Evolutionary conservation across 2,888 invertebrate species (phyloP), one percentile per base, ranked within the genome.

Genomic region (Zygogramma bicolorata): DNA sequence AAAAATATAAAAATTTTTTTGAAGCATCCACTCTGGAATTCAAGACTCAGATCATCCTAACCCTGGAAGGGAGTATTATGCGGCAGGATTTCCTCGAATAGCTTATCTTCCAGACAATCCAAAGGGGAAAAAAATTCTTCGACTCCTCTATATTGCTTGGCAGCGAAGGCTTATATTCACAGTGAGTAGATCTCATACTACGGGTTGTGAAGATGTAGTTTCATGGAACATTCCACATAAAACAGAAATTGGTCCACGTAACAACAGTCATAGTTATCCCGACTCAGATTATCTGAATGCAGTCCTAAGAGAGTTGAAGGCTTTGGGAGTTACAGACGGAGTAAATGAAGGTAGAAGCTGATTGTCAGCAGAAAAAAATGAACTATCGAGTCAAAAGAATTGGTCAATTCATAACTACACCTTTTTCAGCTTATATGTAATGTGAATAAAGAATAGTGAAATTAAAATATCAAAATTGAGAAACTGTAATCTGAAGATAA

Each of bases 151-250:
- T 80, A 90, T 92, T 75, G 96, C 96, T 27, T 98, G 97, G 90
- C 94, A 95, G 84, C 90, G 95, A 15, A 91, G 95, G 72, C 86
- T 93, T 77, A 91, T 96, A 79, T 98, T 98, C 88, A 94, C 95
- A 0, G 93, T 98, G 77, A 93, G 95, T 68, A 91, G 94, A 57
- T 97, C 97, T 0, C 92, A 93, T 71, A 98, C 97, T 0, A 97
- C 97, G 0, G 97, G 97, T 0, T 92, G 94, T 80, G 94, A 95
- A 84, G 95, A 97, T 88, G 95, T 96, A 73, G 95, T 97, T 68
- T 93, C 96, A 58, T 98, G 98, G 98, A 95, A 95, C 84, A 93
- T 96, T 74, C 95, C 95, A 82, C 96, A 96, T 85, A 95, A 95
- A 87, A 95, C 95, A 71, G 92, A 93, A 86, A 88, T 91, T 27